These are phyloP conservation scores for Botia almorhae DNA, from an alignment of 2,797 vertebrate species.

Conservation along the genomic window DNA sequence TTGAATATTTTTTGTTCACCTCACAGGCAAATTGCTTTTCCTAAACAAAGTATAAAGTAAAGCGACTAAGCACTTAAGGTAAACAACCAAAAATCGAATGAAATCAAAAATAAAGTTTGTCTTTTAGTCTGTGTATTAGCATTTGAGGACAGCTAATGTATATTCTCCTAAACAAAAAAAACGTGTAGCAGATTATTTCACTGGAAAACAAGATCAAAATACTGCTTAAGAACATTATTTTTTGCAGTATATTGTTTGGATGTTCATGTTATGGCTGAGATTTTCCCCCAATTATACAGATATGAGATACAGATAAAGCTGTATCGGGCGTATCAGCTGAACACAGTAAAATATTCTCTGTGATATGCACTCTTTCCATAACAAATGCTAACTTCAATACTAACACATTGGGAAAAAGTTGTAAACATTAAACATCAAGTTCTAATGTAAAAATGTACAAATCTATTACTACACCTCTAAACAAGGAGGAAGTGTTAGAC, in stretches of 20 bases:
- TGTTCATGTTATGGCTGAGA: not conserved
- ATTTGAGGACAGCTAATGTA: too few species aligned
- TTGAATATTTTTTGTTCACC: too few species aligned
- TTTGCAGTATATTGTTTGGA: not conserved
- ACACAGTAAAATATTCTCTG: not conserved
- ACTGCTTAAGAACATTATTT: not conserved
- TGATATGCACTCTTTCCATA: conserved; percentile 7
- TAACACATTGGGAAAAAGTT: not conserved
- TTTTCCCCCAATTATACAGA: not conserved
- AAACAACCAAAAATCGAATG: too few species aligned
- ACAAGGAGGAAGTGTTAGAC: not conserved
- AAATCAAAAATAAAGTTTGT: too few species aligned
- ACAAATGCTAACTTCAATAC: not conserved
- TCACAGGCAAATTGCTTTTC: too few species aligned
- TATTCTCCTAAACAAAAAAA: too few species aligned
- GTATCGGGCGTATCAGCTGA: not conserved
- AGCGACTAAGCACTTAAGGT: too few species aligned
- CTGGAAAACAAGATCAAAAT: too few species aligned
- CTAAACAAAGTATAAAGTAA: too few species aligned
- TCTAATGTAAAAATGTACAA: not conserved
- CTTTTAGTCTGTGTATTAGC: too few species aligned
- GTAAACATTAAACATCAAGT: not conserved
- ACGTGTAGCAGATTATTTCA: too few species aligned
- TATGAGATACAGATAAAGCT: too few species aligned
- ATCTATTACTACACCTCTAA: not conserved